Evolutionary conservation across 2,797 vertebrate species (phyloP).

Genomic region (Pseudomugil gertrudae): DNA sequence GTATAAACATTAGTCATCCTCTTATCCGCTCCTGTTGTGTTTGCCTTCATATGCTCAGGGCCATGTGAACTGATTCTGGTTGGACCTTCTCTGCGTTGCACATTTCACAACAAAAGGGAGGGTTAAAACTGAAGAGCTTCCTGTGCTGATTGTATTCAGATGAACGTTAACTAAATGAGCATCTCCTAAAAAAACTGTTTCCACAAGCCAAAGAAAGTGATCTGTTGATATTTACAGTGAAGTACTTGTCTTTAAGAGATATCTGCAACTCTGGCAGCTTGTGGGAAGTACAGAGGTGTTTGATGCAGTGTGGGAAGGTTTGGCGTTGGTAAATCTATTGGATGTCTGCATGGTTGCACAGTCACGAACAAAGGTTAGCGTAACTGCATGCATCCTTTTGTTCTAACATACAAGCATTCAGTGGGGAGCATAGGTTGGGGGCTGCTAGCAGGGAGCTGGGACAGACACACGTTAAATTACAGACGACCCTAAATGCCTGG

Average conservation of each 20-base stretch:
- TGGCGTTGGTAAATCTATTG: conserved; percentile 67
- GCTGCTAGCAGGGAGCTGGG: conserved; percentile 32
- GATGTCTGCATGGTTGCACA: conserved; percentile 80
- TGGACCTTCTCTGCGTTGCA: conserved; percentile 16
- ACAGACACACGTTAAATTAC: conserved; percentile 55
- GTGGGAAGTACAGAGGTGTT: conserved; percentile 64
- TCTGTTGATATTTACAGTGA: conserved; percentile 1
- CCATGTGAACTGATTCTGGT: conserved; percentile 42
- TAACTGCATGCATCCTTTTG: conserved; percentile 81
- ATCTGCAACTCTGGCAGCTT: conserved; percentile 49
- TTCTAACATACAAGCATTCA: conserved; percentile 73
- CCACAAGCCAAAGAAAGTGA: neutral
- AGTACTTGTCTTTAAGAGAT: conserved; percentile 38
- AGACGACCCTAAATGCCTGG: conserved; percentile 53
- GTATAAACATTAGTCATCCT: conserved; percentile 70
- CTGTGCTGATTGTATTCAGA: neutral
- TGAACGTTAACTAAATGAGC: conserved; percentile 1
- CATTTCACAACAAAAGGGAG: conserved; percentile 2
- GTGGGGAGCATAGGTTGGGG: conserved; percentile 26
- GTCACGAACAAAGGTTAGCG: conserved; percentile 83
- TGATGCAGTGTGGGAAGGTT: conserved; percentile 66
- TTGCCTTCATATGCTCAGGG: conserved; percentile 52
- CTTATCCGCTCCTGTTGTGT: conserved; percentile 56
- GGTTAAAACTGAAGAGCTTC: conserved; percentile 1
- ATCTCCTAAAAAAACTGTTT: conserved; percentile 4